Conservation (phyloP, 2,888 invertebrate genomes). For the Cephus pulcher region DNA sequence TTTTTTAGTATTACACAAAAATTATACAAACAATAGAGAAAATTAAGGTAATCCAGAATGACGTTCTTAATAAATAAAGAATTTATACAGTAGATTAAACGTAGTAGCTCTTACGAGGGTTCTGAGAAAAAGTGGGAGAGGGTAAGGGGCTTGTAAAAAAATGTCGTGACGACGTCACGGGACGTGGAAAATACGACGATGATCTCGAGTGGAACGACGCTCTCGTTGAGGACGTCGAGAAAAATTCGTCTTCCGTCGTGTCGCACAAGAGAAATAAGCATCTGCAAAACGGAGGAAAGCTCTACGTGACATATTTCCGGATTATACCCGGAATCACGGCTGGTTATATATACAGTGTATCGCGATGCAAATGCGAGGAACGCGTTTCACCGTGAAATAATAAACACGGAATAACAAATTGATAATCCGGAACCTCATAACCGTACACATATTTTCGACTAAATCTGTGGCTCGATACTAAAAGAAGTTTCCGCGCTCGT, state of each 20-base stretch:
- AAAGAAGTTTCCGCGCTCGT: constrained; percentile 66
- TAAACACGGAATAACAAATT: constrained; percentile 64
- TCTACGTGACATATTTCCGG: constrained; percentile 23
- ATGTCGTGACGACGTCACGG: background rate
- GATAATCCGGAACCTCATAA: constrained; percentile 64
- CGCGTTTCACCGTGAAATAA: constrained; percentile 44
- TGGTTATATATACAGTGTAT: constrained; percentile 3
- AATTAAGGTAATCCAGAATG: background rate
- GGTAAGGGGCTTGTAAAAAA: background rate
- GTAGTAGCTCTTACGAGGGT: background rate
- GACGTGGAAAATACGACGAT: background rate
- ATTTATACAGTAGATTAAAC: background rate
- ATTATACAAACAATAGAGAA: background rate
- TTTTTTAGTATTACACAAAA: background rate
- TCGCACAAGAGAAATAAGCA: background rate
- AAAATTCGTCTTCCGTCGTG: background rate
- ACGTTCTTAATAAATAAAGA: background rate
- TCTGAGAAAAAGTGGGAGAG: background rate
- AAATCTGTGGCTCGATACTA: constrained; percentile 62
- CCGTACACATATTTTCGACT: constrained; percentile 60
- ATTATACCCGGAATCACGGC: constrained; percentile 25
- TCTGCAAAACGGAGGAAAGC: background rate
- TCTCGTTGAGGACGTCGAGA: background rate
- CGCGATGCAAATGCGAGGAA: constrained; percentile 15
- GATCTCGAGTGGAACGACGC: background rate